These are phyloP conservation scores for Apis florea DNA, from an alignment of 1,140 invertebrate species.

Conservation along the genomic window DNA sequence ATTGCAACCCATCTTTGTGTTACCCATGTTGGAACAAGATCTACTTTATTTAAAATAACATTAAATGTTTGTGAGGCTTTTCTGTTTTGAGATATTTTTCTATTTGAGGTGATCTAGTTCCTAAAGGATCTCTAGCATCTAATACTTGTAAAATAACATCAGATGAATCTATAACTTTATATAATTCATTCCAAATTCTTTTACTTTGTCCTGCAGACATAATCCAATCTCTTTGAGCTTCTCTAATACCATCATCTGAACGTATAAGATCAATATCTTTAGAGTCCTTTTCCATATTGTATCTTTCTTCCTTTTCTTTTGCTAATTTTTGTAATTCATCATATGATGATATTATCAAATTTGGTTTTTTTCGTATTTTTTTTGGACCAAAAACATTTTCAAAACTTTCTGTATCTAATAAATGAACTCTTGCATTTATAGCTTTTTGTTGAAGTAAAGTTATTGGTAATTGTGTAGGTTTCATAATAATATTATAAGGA, in stretches of 20 bases:
- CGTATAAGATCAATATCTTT: constrained; percentile 91
- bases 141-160: constrained; percentile 97
- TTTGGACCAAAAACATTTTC: constrained; percentile 97
- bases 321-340: constrained; percentile 86
- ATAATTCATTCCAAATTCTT: constrained; percentile 99
- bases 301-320: constrained; percentile 87
- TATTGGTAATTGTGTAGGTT: constrained; percentile 96
- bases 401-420: constrained; percentile 97
- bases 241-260: constrained; percentile 90
- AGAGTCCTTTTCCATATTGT: constrained; percentile 85
- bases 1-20: constrained; percentile 97
- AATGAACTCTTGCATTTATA: constrained; percentile 94
- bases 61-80: constrained; percentile 88
- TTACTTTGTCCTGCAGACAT: constrained; percentile 97
- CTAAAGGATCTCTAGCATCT: constrained; percentile 97
- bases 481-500: constrained; percentile 99
- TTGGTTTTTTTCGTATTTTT: constrained; percentile 94
- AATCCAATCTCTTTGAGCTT: constrained; percentile 90
- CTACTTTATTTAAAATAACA: constrained; percentile 90
- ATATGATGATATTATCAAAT: constrained; percentile 87
- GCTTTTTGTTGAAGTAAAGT: constrained; percentile 96
- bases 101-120: constrained; percentile 95
- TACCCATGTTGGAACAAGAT: constrained; percentile 98
- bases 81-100: constrained; percentile 90
- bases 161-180: constrained; percentile 99